Evolutionary conservation across 2,113 vertebrate species (phyloP).

Genomic region (Catharus fuscescens): DNA sequence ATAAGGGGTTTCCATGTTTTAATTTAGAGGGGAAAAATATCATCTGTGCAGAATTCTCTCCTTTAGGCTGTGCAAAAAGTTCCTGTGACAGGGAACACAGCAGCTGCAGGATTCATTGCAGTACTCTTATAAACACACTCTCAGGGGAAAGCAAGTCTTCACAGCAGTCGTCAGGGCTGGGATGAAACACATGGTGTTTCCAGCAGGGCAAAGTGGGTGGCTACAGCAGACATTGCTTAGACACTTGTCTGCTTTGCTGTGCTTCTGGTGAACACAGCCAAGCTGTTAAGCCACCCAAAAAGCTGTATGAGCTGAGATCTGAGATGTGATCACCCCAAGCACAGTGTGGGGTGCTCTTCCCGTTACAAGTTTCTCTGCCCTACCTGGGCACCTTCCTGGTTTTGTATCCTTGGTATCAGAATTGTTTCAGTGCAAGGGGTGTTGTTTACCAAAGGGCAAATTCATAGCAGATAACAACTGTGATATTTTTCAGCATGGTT

Average conservation of each 20-base stretch:
- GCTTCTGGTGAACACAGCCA: background rate
- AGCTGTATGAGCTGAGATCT: background rate
- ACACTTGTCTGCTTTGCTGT: background rate
- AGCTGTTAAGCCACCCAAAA: background rate
- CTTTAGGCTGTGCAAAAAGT: background rate
- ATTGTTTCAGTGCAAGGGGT: background rate
- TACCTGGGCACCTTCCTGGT: rapidly evolving
- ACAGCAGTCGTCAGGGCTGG: background rate
- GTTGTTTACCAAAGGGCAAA: background rate
- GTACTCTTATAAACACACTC: background rate
- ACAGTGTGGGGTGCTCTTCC: background rate
- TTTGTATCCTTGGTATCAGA: background rate
- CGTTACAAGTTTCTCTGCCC: rapidly evolving
- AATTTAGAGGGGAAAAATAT: background rate
- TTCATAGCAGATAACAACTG: background rate
- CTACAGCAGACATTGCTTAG: background rate
- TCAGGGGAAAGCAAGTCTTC: background rate
- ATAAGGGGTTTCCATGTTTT: background rate
- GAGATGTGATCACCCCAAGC: background rate
- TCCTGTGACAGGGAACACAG: rapidly evolving
- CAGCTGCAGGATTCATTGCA: background rate
- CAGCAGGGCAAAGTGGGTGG: background rate
- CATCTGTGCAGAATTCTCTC: background rate
- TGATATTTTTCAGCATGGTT: background rate
- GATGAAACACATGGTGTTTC: background rate